Evolutionary conservation across 2,797 vertebrate species (phyloP).

Genomic region (Sebastes oblongus): DNA sequence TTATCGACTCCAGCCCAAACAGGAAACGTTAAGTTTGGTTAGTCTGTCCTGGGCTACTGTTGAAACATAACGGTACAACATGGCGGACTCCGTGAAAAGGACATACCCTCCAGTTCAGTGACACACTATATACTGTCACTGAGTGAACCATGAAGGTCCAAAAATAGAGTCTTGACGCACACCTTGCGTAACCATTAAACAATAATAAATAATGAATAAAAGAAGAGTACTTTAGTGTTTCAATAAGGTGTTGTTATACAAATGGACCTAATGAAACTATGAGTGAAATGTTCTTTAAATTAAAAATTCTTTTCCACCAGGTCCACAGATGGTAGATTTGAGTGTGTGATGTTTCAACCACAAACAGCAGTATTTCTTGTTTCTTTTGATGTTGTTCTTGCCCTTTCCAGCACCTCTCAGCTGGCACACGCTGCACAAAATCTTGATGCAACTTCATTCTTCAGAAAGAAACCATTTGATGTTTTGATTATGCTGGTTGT

Average conservation of each 20-base stretch:
- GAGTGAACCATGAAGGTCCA: neutral
- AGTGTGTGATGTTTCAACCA: conserved; percentile 1
- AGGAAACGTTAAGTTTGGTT: too few species aligned
- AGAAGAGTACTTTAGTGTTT: neutral
- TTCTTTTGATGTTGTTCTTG: conserved; percentile 20
- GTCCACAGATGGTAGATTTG: neutral
- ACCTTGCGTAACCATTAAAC: neutral
- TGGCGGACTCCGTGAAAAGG: too few species aligned
- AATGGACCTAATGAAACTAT: neutral
- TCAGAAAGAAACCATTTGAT: neutral
- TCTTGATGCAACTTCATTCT: conserved; percentile 7
- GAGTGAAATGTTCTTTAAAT: neutral
- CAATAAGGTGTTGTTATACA: too few species aligned
- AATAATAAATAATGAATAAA: neutral
- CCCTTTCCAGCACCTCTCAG: conserved; percentile 10
- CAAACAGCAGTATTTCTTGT: neutral
- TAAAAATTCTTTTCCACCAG: neutral
- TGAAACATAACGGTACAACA: too few species aligned
- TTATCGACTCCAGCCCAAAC: too few species aligned
- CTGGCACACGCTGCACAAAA: conserved; percentile 9
- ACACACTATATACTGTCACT: neutral
- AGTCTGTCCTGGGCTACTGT: too few species aligned
- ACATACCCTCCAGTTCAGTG: too few species aligned
- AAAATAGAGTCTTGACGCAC: neutral
- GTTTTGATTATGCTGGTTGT: neutral